A percentile compares a stretch with the other conserved stretches of the same genome.
These are phyloP conservation scores for Eurypyga helias DNA, from an alignment of 2,113 vertebrate species.

Conservation along the genomic window DNA sequence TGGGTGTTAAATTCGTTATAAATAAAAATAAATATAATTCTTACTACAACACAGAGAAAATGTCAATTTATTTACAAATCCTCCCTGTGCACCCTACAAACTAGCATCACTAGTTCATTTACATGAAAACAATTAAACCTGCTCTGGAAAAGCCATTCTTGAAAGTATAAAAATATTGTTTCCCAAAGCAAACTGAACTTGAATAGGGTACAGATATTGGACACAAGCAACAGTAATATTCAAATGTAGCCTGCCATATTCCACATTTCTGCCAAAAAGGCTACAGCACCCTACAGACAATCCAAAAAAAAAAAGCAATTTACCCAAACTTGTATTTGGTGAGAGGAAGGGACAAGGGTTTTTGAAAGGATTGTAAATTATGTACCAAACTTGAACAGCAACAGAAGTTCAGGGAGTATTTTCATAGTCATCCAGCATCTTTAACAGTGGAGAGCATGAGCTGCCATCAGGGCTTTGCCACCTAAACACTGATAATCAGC, in stretches of 20 bases:
- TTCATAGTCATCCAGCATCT: background rate
- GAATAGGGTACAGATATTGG: background rate
- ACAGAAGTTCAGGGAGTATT: background rate
- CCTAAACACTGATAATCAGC: background rate
- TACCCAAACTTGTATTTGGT: background rate
- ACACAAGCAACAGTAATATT: background rate
- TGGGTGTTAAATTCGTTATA: background rate
- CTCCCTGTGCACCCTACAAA: background rate
- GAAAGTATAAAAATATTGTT: background rate
- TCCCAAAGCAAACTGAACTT: background rate
- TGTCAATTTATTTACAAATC: background rate
- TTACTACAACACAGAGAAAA: background rate
- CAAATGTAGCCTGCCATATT: background rate
- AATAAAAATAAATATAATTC: background rate
- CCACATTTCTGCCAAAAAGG: background rate
- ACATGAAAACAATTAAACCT: background rate
- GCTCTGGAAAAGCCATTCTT: background rate
- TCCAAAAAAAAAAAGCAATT: background rate
- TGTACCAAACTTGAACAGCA: background rate
- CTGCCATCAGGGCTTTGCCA: background rate
- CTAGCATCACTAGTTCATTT: background rate
- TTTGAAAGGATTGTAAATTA: background rate
- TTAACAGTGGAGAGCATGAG: background rate
- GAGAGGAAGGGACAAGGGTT: background rate
- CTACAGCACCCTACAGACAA: background rate